Evolutionary conservation across 2,113 vertebrate genomes (phyloP), one percentile per base, ranked within the genome.

Genomic region (Cyphotilapia sp.): DNA sequence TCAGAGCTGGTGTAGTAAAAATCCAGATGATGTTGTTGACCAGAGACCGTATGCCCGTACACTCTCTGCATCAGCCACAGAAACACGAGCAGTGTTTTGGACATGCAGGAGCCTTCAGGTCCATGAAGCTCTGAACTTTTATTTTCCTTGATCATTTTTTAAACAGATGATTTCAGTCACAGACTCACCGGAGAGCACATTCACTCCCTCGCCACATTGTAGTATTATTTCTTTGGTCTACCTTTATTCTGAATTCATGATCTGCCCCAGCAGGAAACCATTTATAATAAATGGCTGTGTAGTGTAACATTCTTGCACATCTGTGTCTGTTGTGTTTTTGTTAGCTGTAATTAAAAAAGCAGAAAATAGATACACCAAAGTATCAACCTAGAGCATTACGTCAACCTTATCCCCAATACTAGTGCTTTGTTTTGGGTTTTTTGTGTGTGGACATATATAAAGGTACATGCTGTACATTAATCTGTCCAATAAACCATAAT

Each of bases 1-100:
- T 86, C 85, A 29, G 63, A 29, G 61, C 56, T 83, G 71, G 81
- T 29, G 82, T 87, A 85, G 91, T 95, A 95, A 89, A 69, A 95
- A 95, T 91, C 87, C 85, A 89, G 91, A 96, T 95, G 81, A 91
- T 81, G 85, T 27, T 87, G 85, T 88, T 94, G 94, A 96, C 85
- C 91, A 86, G 88, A 88, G 88, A 94, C 89, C 19, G 14, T 83
- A 10, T 93, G 91, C 92, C 91, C 51, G 88, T 90, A 85, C 93
- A 83, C 42, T 80, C 56, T 80, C 74, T 87, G 86, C 83, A 81
- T 8, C 40, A 49, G 54, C 69, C 85, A 69, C 76, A 78, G 87
- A 86, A 85, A 81, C 78, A 38, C 2, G n/a, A 51, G 29, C 8
- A 51, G 88, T 40, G 24, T 19, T 24, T 22, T 38, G 31, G 51